Evolutionary conservation across 2,797 vertebrate genomes (phyloP), one percentile per base, ranked within the genome.

Genomic region (Alectoris magna): DNA sequence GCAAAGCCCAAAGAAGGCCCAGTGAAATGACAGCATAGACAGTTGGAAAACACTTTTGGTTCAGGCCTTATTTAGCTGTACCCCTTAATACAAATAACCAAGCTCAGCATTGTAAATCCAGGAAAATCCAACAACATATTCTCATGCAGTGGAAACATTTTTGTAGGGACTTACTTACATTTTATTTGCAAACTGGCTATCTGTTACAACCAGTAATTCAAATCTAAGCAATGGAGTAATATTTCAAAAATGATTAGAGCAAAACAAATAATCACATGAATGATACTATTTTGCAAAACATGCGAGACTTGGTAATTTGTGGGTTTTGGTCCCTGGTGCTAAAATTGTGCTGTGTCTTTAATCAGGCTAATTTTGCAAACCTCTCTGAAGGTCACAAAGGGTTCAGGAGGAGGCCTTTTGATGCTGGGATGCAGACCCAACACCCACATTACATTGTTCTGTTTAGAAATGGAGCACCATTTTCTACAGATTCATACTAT

Each of bases 341-440:
- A 97, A 97, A 96, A 89, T 67, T 93, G 88, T 94, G 76, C 81
- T 80, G 83, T 96, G 91, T 88, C 95, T 97, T 96, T 96, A 96
- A 97, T 97, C 96, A 96, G 89, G 76, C 71, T 95, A 96, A 96
- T 97, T 96, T 96, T 92, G 88, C 77, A 90, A 94, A 96, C 91
- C 62, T 78, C 85, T 84, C 84, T 89, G 86, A 93, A 90, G 96
- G 94, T 95, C 96, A 95, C 48, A 91, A 94, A 96, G 93, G 91
- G 92, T 95, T 96, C 96, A 95, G 70, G 49, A 58, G 48, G 80
- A 91, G 88, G 82, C 56, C 88, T 93, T 96, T 95, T 96, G 87
- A 86, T 96, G 87, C 83, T 68, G 55, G 94, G 96, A 87, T 73
- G 51, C 16, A 87, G 92, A 82, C 49, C 75, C 53, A 93, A 79